phyloP scores from a whole-genome alignment of 2,888 invertebrate genomes.

The Philhelius pedissequus region DNA sequence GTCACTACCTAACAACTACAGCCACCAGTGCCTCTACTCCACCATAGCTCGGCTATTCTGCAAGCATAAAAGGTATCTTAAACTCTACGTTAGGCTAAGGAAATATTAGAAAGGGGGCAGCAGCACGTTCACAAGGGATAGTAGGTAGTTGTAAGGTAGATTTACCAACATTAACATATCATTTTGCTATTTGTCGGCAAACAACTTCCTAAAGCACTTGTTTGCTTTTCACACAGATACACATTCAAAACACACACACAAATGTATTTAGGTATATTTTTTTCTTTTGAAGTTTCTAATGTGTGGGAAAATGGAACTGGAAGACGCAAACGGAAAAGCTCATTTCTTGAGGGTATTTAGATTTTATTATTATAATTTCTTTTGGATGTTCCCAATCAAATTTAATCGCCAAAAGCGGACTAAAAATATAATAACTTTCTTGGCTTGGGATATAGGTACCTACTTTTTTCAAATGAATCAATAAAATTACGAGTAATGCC shows the following conservation, averaged over 20 bases:
- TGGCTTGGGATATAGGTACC: background rate
- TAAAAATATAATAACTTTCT: background rate
- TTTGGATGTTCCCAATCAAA: slow-evolving; percentile 36
- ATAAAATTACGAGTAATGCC: slow-evolving; percentile 7
- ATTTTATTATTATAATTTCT: slow-evolving; percentile 12
- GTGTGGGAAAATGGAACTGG: background rate
- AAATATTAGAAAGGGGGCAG: background rate
- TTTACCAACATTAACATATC: slow-evolving; percentile 68
- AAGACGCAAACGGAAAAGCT: slow-evolving; percentile 28
- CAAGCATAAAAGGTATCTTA: slow-evolving; percentile 13
- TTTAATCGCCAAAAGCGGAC: slow-evolving; percentile 11
- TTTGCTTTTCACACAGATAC: slow-evolving; percentile 61
- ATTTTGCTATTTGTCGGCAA: slow-evolving; percentile 68
- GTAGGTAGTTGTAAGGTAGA: slow-evolving; percentile 37
- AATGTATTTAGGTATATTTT: slow-evolving; percentile 65
- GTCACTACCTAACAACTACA: slow-evolving; percentile 49
- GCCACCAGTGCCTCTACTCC: slow-evolving; percentile 11
- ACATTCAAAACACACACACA: background rate
- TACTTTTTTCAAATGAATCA: slow-evolving; percentile 22
- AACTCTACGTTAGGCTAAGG: background rate
- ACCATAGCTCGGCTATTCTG: background rate
- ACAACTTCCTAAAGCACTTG: slow-evolving; percentile 68
- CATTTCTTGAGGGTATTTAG: slow-evolving; percentile 5
- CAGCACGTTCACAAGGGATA: slow-evolving; percentile 15
- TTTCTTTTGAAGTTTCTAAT: background rate